phyloP scores from a whole-genome alignment of 2,797 vertebrate species.

The Sphenodon punctatus region DNA sequence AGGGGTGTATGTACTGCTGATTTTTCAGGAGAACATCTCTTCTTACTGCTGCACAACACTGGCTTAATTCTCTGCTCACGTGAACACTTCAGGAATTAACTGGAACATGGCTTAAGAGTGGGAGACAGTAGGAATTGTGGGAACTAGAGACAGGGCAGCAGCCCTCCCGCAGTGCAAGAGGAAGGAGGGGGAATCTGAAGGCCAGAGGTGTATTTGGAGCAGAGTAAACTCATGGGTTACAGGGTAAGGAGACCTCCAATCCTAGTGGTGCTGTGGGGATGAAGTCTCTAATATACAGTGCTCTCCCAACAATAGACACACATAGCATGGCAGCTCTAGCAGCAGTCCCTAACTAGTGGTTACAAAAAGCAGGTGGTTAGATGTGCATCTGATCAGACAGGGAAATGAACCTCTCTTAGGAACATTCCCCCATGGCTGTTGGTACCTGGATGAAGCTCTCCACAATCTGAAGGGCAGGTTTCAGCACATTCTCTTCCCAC shows the following conservation, averaged over 20 bases:
- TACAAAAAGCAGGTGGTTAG: background rate
- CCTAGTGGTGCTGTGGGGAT: background rate
- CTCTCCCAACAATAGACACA: too few species aligned
- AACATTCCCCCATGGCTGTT: background rate
- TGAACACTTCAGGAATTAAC: too few species aligned
- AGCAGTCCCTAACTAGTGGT: background rate
- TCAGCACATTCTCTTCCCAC: conserved; percentile 90
- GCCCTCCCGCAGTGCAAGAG: accelerated
- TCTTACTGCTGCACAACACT: too few species aligned
- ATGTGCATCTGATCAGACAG: too few species aligned
- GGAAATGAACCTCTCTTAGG: background rate
- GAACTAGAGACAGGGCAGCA: background rate
- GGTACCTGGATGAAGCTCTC: conserved; percentile 89
- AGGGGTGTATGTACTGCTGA: too few species aligned
- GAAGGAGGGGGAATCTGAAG: background rate
- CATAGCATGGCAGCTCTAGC: background rate
- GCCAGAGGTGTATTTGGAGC: accelerated
- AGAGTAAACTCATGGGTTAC: background rate
- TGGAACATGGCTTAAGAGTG: too few species aligned
- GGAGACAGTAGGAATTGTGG: background rate
- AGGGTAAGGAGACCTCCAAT: background rate
- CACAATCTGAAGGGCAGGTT: conserved; percentile 90
- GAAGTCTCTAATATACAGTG: background rate
- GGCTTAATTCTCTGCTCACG: too few species aligned
- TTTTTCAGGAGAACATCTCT: too few species aligned